phyloP scores from a whole-genome alignment of 2,113 vertebrate species.

The Equus przewalskii region DNA sequence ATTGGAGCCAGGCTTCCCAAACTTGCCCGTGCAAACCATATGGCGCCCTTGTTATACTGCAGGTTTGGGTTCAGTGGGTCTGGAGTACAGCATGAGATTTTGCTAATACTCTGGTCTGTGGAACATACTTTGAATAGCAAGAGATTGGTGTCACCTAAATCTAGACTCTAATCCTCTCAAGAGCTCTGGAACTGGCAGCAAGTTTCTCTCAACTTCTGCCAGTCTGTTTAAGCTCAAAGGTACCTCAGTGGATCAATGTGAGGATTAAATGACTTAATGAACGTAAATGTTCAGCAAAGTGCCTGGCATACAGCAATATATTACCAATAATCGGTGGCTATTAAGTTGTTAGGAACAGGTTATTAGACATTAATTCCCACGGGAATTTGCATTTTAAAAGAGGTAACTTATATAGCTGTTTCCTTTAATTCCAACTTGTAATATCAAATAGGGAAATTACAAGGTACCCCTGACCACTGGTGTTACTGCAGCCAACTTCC shows the following conservation, averaged over 20 bases:
- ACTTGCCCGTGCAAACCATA: not conserved
- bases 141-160: not conserved
- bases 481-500: not conserved
- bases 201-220: not conserved
- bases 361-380: not conserved
- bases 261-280: conserved; percentile 30
- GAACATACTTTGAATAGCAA: not conserved
- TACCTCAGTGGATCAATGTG: not conserved
- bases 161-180: not conserved
- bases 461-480: not conserved
- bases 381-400: conserved; percentile 41
- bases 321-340: not conserved
- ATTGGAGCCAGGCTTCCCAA: not conserved
- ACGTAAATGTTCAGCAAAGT: not conserved
- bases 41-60: not conserved
- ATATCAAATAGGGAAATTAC: not conserved
- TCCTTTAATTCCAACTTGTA: not conserved
- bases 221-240: not conserved
- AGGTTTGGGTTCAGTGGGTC: not conserved
- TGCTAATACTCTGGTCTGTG: not conserved
- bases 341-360: conserved; percentile 21
- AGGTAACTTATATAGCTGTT: not conserved
- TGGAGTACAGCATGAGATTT: not conserved
- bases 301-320: not conserved
- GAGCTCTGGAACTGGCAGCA: not conserved